A percentile compares a stretch with the other conserved stretches of the same genome.
These are phyloP conservation scores for Vombatus ursinus DNA, from an alignment of 2,113 vertebrate genomes.

Conservation along the genomic window DNA sequence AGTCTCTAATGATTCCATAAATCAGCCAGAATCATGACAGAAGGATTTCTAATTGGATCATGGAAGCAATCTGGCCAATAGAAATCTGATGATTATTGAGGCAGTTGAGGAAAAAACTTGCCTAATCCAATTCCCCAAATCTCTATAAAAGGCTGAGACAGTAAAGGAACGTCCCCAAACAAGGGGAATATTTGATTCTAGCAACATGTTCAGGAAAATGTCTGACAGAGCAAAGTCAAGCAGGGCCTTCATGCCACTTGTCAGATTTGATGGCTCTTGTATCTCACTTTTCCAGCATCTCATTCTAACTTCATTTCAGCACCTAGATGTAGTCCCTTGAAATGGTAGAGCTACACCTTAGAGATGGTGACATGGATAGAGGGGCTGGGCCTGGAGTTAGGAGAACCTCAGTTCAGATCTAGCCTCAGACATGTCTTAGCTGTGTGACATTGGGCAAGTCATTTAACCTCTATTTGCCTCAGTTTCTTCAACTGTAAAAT, in stretches of 20 bases:
- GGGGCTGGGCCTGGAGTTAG: not conserved
- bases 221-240: conserved; percentile 30
- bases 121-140: conserved; percentile 69
- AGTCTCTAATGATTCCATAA: conserved; percentile 65
- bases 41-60: conserved; percentile 64
- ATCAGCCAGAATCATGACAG: conserved; percentile 69
- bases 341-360: conserved; percentile 1
- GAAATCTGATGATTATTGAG: conserved; percentile 73
- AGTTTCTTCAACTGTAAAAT: not conserved
- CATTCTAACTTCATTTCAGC: conserved; percentile 47
- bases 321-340: conserved; percentile 25
- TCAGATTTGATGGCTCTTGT: not conserved
- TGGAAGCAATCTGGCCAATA: conserved; percentile 72
- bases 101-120: conserved; percentile 61
- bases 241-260: conserved; percentile 49
- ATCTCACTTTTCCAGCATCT: not conserved
- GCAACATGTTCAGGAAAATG: conserved; percentile 69
- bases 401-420: not conserved
- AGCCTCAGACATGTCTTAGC: not conserved
- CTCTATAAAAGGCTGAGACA: conserved; percentile 70
- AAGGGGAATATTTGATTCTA: conserved; percentile 73
- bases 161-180: conserved; percentile 60
- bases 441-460: not conserved
- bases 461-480: not conserved
- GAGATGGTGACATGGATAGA: not conserved